Evolutionary conservation across 2,888 invertebrate genomes (phyloP), one percentile per base, ranked within the genome.

Genomic region (Ennomos fuscantarius): DNA sequence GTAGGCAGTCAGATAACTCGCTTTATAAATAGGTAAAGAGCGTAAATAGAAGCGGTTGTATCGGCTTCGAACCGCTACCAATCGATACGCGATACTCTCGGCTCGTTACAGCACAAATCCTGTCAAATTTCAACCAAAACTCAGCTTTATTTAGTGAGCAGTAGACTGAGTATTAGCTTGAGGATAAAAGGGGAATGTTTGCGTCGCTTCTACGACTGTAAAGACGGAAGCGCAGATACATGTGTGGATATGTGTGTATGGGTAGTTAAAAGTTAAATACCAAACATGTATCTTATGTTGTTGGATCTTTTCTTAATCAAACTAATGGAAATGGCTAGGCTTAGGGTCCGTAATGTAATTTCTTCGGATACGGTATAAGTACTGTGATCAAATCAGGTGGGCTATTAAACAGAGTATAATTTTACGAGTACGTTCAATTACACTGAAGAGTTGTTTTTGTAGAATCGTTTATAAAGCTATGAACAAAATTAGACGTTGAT

Each of bases 1-100:
- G 90, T 90, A 88, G 86, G 79, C 78, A 84, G 81, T 76, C 73
- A 74, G 84, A 85, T 85, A 84, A 76, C 76, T 79, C 76, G 79
- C 78, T 82, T 86, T 91, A 92, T 91, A 92, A 91, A 92, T 91
- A 90, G 89, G 89, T 90, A 89, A 90, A 83, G 83, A 88, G 86
- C 87, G 86, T 89, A 91, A 91, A 91, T 90, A 89, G 87, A 84
- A 84, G 76, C 84, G 81, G 84, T 87, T 89, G 89, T 89, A 90
- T 91, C 84, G 87, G 79, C 86, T 81, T 77, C 75, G 81, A 81
- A 81, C 81, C 78, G 77, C 89, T 80, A 82, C 89, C 86, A 91
- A 92, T 92, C 91, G 87, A 92, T 92, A 91, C 84, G 61, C 62
- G 67, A 71, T 72, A 72, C 62, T 66, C 61, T 66, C 67, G 63